Conservation (phyloP, 2,113 vertebrate genomes). For the Lipophrys pholis region DNA sequence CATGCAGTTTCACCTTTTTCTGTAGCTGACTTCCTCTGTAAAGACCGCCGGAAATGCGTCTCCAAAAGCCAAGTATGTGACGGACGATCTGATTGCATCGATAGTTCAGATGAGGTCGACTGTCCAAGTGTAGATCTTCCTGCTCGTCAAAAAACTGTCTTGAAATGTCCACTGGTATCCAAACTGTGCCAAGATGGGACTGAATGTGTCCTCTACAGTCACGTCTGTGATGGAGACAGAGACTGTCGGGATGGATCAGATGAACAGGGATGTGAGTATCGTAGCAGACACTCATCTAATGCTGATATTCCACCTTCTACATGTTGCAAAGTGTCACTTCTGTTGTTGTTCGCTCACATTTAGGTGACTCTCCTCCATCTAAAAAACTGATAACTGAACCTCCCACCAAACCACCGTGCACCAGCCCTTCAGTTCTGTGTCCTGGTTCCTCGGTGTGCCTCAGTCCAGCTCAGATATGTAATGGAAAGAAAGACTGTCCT, state of each 20-base stretch:
- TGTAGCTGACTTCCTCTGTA: conserved; percentile 85
- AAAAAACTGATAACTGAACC: neutral
- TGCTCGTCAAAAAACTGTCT: neutral
- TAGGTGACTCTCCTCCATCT: neutral
- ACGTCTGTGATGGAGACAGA: conserved; percentile 85
- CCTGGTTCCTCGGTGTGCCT: conserved; percentile 60
- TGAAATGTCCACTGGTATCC: conserved; percentile 69
- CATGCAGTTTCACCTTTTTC: too few species aligned
- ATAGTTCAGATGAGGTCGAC: conserved; percentile 85
- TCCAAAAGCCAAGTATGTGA: conserved; percentile 81
- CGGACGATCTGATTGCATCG: conserved; percentile 83
- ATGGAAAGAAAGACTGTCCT: conserved; percentile 85
- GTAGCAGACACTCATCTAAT: too few species aligned
- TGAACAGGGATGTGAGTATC: conserved; percentile 49
- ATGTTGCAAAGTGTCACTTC: too few species aligned
- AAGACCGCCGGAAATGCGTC: conserved; percentile 74
- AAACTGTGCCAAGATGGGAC: conserved; percentile 75
- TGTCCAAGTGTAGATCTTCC: conserved; percentile 63
- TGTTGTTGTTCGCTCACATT: too few species aligned
- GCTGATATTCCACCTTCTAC: too few species aligned
- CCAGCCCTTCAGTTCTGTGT: conserved; percentile 80
- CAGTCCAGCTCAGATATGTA: conserved; percentile 84
- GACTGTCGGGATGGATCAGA: conserved; percentile 90
- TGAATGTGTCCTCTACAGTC: conserved; percentile 81
- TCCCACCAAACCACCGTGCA: conserved; percentile 62